A percentile compares a stretch with the other conserved stretches of the same genome.
Conservation (phyloP, 2,888 invertebrate genomes). For the Dolomedes plantarius region DNA sequence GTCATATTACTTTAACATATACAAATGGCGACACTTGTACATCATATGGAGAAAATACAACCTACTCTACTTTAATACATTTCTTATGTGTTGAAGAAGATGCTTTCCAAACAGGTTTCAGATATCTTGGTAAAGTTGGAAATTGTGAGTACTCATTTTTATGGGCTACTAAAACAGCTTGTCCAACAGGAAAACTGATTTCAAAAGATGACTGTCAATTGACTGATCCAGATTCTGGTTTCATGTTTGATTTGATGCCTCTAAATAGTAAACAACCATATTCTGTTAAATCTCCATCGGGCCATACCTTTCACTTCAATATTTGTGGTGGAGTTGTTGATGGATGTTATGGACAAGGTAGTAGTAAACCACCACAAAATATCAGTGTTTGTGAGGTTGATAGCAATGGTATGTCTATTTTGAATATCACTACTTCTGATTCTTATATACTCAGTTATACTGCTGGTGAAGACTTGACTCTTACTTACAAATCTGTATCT, state of each 20-base stretch:
- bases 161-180: slow-evolving; percentile 76
- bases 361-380: slow-evolving; percentile 17
- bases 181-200: slow-evolving; percentile 73
- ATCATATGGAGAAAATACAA: slow-evolving; percentile 72
- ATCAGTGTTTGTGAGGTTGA: slow-evolving; percentile 54
- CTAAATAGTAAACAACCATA: slow-evolving; percentile 74
- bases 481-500: slow-evolving; percentile 41
- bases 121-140: slow-evolving; percentile 72
- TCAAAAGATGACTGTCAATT: slow-evolving; percentile 70
- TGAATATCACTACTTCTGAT: slow-evolving; percentile 33
- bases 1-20: slow-evolving; percentile 74
- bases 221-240: slow-evolving; percentile 73
- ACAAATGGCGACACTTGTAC: slow-evolving; percentile 74
- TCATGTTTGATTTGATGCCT: slow-evolving; percentile 74
- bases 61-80: slow-evolving; percentile 75
- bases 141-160: slow-evolving; percentile 75
- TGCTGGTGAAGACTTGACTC: slow-evolving; percentile 39
- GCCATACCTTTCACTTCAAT: slow-evolving; percentile 35
- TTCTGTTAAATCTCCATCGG: slow-evolving; percentile 61
- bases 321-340: slow-evolving; percentile 39
- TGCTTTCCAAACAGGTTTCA: slow-evolving; percentile 7
- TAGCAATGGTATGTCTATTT: slow-evolving; percentile 1
- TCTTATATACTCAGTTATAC: slow-evolving; percentile 42
- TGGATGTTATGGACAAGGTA: slow-evolving; percentile 25
- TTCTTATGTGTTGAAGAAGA: slow-evolving; percentile 74